Conservation (phyloP, 2,888 invertebrate species). For the Autographa gamma region DNA sequence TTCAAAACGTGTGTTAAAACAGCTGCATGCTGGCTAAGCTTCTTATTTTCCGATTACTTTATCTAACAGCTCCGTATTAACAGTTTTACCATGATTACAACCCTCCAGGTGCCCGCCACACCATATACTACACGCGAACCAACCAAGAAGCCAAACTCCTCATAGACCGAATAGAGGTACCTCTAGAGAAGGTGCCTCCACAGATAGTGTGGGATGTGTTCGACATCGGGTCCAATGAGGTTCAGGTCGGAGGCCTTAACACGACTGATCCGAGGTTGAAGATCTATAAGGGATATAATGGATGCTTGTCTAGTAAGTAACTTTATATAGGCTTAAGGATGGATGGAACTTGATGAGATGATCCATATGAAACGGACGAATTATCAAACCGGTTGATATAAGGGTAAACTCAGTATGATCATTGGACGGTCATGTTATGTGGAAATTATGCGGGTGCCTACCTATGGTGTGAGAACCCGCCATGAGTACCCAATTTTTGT, state of each 20-base stretch:
- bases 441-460: too few relatives aligned
- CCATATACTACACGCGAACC: conserved; percentile 91
- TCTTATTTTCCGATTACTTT: not conserved
- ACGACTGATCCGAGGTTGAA: conserved; percentile 94
- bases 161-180: conserved; percentile 93
- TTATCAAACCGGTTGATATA: too few relatives aligned
- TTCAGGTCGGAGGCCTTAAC: conserved; percentile 96
- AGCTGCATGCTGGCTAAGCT: not conserved
- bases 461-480: too few relatives aligned
- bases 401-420: too few relatives aligned
- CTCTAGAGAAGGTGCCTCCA: conserved; percentile 91
- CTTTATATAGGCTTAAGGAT: too few relatives aligned
- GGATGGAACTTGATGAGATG: too few relatives aligned
- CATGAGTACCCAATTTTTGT: too few relatives aligned
- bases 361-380: too few relatives aligned
- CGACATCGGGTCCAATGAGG: conserved; percentile 93
- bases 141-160: conserved; percentile 92
- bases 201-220: conserved; percentile 91
- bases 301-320: conserved; percentile 95
- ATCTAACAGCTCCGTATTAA: not conserved
- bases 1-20: too few relatives aligned
- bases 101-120: conserved; percentile 91
- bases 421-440: too few relatives aligned
- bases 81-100: not conserved
- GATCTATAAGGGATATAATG: conserved; percentile 95